Evolutionary conservation across 2,797 vertebrate genomes (phyloP).

Genomic region (Peromyscus melanophrys): DNA sequence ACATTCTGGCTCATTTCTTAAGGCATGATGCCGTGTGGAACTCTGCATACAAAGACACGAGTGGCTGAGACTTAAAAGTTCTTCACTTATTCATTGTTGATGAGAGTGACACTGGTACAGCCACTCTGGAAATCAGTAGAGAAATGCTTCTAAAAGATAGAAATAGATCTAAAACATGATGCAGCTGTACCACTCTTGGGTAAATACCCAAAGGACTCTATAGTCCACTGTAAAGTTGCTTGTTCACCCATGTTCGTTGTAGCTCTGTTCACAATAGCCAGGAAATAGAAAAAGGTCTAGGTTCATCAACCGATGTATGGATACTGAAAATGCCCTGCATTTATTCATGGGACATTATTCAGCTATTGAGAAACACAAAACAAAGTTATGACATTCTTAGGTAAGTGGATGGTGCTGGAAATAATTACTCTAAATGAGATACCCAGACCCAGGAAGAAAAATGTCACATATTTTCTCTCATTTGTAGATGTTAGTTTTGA

Average conservation of each 20-base stretch:
- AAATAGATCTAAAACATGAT: neutral
- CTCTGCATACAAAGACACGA: neutral
- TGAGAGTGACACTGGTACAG: neutral
- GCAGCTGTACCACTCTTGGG: neutral
- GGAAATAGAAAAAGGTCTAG: neutral
- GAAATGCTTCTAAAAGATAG: neutral
- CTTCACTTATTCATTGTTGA: neutral
- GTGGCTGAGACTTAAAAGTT: neutral
- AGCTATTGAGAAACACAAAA: neutral
- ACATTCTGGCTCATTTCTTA: neutral
- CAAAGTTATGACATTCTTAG: neutral
- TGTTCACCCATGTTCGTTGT: neutral
- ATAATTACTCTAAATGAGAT: neutral
- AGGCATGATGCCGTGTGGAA: neutral
- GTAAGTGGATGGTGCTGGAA: neutral
- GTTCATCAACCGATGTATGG: no score
- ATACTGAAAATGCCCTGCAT: neutral
- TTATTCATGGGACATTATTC: neutral
- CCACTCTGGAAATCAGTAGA: neutral
- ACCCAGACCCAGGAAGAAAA: neutral
- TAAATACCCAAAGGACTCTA: neutral
- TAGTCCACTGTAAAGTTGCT: neutral
- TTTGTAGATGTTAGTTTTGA: neutral
- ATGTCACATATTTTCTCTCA: neutral
- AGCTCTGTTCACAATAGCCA: neutral